Evolutionary conservation across 1,140 invertebrate genomes (phyloP), one percentile per base, ranked within the genome.

Genomic region (Bombus superbus): DNA sequence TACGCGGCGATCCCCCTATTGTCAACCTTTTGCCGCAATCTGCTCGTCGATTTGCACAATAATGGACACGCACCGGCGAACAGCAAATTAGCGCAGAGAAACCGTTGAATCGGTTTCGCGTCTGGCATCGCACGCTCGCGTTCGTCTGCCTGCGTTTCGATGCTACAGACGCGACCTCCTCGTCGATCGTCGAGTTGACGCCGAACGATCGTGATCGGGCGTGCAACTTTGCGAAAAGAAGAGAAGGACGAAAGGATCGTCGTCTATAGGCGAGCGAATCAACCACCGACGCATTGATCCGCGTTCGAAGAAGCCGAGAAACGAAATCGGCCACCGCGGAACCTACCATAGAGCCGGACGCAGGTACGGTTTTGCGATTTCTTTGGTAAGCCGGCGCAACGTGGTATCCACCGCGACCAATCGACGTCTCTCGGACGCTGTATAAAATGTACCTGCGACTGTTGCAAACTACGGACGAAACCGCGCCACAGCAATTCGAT

Each of bases 31-130:
- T 87, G 85, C 87, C 83, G 90, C 89, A 93, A 95, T 92, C 89
- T 88, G 91, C 86, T 91, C 88, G 86, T 81, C 86, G 90, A 93
- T 95, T 95, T 95, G 93, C 95, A 95, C 95, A 95, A 95, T 95
- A 95, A 95, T 95, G 92, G 93, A 92, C 88, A 78, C 90, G 89
- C 92, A 93, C 81, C 86, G 88, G 81, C 87, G 77, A 88, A 88
- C 92, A 89, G 86, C 94, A 95, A 95, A 95, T 95, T 95, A 94
- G 90, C 92, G 77, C 76, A 74, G 66, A 86, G 88, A 91, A 93
- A 89, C 92, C 93, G 94, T 93, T 92, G 91, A 88, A 91, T 92
- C 90, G 86, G 71, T 81, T 32, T 66, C 28, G 35, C 68, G 35
- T 68, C 66, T 25, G 66, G 15, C 6, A 18, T 32, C 35, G 13